A percentile compares a stretch with the other conserved stretches of the same genome.
These are phyloP conservation scores for Ommatoiulus sabulosus DNA, from an alignment of 2,888 invertebrate genomes.

Conservation along the genomic window DNA sequence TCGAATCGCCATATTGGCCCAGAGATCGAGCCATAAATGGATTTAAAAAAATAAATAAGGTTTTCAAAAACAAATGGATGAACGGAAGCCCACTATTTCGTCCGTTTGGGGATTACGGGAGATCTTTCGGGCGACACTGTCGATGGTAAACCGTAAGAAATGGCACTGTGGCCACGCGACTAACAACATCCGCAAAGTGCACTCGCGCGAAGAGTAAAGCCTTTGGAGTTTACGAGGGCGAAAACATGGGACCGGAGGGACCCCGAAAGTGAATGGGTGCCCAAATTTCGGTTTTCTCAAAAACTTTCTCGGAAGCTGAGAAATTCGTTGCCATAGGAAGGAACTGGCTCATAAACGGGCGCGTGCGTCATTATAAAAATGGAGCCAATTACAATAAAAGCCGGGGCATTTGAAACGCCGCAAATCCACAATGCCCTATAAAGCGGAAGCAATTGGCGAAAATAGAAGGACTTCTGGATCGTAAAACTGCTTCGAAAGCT, in stretches of 20 bases:
- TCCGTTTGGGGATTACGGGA: constrained; percentile 22
- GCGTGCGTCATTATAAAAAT: background rate
- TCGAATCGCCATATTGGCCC: background rate
- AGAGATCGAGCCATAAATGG: background rate
- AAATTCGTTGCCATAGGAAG: background rate
- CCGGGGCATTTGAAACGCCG: background rate
- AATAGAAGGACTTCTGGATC: constrained; percentile 11
- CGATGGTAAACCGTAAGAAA: constrained; percentile 9
- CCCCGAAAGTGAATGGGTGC: background rate
- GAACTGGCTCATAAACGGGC: background rate
- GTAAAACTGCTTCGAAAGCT: background rate
- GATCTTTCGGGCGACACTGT: background rate
- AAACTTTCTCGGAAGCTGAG: background rate
- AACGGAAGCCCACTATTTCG: background rate
- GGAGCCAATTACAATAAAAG: constrained; percentile 43
- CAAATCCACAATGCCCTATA: constrained; percentile 36
- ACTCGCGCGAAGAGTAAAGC: background rate
- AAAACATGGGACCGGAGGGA: background rate
- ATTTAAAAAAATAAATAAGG: constrained; percentile 13
- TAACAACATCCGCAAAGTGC: constrained; percentile 12
- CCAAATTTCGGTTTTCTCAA: constrained; percentile 22
- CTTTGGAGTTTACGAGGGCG: constrained; percentile 1
- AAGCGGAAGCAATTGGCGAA: constrained; percentile 20
- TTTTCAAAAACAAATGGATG: constrained; percentile 36
- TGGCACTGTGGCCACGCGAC: background rate